Conservation (phyloP, 2,113 vertebrate species). For the Mobula hypostoma region DNA sequence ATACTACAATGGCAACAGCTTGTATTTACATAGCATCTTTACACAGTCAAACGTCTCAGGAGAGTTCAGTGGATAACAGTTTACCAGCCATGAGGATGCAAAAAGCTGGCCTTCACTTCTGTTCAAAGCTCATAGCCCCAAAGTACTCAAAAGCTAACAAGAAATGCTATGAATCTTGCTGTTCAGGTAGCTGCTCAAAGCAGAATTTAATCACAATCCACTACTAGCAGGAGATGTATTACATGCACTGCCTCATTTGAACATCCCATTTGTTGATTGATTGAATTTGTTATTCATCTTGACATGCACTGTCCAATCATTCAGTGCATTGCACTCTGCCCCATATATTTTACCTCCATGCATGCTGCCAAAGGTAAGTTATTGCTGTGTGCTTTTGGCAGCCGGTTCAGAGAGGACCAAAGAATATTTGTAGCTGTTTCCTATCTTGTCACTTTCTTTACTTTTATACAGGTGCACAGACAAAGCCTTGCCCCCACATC, state of each 20-base stretch:
- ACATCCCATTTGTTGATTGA: constrained; percentile 17
- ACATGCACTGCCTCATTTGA: constrained; percentile 24
- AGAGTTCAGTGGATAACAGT: no score
- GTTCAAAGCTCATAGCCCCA: neutral
- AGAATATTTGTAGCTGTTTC: neutral
- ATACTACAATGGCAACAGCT: neutral
- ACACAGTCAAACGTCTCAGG: neutral
- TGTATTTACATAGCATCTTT: neutral
- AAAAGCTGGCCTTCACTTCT: neutral
- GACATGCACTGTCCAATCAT: constrained; percentile 15
- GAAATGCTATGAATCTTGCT: constrained; percentile 3
- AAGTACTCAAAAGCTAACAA: neutral
- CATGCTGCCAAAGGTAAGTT: neutral
- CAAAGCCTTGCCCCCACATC: neutral
- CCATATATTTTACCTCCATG: neutral
- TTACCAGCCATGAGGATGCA: neutral
- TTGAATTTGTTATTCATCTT: constrained; percentile 7
- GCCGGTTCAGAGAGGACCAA: neutral
- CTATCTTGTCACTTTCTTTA: neutral
- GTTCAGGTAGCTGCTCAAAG: neutral
- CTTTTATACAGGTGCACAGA: constrained; percentile 11
- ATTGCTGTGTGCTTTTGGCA: neutral
- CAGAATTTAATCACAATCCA: constrained; percentile 13
- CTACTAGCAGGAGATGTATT: neutral
- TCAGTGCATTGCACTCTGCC: neutral